phyloP scores from a whole-genome alignment of 1,140 invertebrate species.

The Halictus rubicundus region DNA sequence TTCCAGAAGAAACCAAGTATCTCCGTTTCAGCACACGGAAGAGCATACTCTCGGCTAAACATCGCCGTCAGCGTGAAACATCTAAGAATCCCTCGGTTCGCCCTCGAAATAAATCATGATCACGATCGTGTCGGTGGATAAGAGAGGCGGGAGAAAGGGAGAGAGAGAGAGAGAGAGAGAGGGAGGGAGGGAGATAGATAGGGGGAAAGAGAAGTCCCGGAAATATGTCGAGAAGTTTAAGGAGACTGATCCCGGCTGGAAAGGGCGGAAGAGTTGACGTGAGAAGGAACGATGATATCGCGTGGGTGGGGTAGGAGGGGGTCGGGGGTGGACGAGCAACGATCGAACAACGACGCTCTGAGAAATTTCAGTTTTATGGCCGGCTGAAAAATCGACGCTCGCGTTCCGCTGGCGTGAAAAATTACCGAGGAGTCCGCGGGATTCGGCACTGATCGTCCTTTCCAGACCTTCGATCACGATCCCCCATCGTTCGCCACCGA shows the following conservation, averaged over 20 bases:
- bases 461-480: constrained; percentile 22
- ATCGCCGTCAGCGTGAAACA: neutral
- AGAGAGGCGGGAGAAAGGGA: neutral
- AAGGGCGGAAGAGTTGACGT: constrained; percentile 48
- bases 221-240: constrained; percentile 68
- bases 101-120: constrained; percentile 34
- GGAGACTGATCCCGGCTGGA: constrained; percentile 44
- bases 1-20: too few species aligned
- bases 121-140: constrained; percentile 40
- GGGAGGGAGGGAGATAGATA: neutral
- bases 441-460: constrained; percentile 47
- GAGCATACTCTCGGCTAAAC: neutral
- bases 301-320: constrained; percentile 16
- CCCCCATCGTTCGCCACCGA: neutral
- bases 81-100: neutral
- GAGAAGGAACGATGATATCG: constrained; percentile 45
- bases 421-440: constrained; percentile 65
- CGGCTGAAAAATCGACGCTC: constrained; percentile 69
- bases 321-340: neutral
- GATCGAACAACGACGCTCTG: constrained; percentile 58
- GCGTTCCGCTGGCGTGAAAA: constrained; percentile 68
- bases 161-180: neutral
- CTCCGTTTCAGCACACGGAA: too few species aligned
- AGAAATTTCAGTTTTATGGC: constrained; percentile 74
- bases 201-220: constrained; percentile 29